Percentiles rank a stretch among this genome's conserved stretches.
phyloP scores from a whole-genome alignment of 2,888 invertebrate genomes.

The Eupithecia pulchellata region DNA sequence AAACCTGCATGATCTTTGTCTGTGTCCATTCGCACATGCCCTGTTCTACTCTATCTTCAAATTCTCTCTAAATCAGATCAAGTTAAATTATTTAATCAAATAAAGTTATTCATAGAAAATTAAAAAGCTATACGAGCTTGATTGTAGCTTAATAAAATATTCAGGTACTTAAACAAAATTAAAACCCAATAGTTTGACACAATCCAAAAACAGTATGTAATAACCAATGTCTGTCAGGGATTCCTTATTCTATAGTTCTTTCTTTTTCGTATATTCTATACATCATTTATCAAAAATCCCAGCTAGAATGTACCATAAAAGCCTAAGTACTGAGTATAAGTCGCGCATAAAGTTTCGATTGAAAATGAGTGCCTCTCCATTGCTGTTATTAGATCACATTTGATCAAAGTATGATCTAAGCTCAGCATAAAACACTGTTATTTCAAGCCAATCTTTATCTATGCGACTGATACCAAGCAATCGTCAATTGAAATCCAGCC shows the following conservation, averaged over 20 bases:
- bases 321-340: neutral
- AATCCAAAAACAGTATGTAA: neutral
- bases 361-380: neutral
- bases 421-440: neutral
- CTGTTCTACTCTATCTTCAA: neutral
- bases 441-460: neutral
- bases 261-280: neutral
- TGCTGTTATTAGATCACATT: neutral
- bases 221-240: neutral
- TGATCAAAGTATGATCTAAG: neutral
- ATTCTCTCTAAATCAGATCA: neutral
- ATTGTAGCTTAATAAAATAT: neutral
- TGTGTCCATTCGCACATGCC: conserved; percentile 19
- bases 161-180: too few species aligned
- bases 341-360: neutral
- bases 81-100: too few species aligned
- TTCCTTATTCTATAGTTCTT: neutral
- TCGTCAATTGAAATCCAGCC: neutral
- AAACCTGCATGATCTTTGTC: conserved; percentile 24
- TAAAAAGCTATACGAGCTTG: neutral
- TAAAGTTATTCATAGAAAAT: too few species aligned
- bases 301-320: neutral
- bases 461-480: neutral
- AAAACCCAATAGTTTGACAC: neutral
- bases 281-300: neutral